Evolutionary conservation across 2,113 vertebrate species (phyloP).

Genomic region (Gymnobelideus leadbeateri): DNA sequence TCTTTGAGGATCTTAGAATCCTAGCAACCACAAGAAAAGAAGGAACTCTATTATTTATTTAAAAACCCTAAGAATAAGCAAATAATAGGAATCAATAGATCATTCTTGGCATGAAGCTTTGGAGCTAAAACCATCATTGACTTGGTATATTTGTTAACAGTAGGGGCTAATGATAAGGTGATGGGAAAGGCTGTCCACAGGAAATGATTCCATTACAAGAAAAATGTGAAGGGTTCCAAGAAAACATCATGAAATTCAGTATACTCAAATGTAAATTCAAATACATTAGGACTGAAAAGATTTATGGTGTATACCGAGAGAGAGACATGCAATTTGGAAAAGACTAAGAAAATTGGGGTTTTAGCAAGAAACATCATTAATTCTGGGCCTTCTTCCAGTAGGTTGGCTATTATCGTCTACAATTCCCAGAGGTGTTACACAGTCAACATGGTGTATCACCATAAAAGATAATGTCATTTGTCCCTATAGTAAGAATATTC

Average conservation of each 20-base stretch:
- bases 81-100: constrained; percentile 25
- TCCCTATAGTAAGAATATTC: not conserved
- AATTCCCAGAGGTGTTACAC: not conserved
- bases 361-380: constrained; percentile 1
- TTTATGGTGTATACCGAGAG: not conserved
- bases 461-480: constrained; percentile 25
- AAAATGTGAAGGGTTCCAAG: not conserved
- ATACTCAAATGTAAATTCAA: not conserved
- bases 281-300: not conserved
- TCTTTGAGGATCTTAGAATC: constrained; percentile 19
- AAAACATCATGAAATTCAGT: not conserved
- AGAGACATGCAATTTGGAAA: not conserved
- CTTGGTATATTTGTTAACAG: not conserved
- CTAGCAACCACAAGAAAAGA: constrained; percentile 9
- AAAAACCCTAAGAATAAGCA: constrained; percentile 31
- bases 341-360: not conserved
- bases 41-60: constrained; percentile 42
- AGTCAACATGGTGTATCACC: not conserved
- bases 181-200: not conserved
- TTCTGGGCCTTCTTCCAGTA: constrained; percentile 24
- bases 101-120: constrained; percentile 7
- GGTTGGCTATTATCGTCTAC: not conserved
- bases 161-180: constrained; percentile 1
- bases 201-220: not conserved
- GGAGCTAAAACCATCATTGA: constrained; percentile 3